Conservation (phyloP, 1,140 invertebrate species). For the Trachelipus rathkii region DNA sequence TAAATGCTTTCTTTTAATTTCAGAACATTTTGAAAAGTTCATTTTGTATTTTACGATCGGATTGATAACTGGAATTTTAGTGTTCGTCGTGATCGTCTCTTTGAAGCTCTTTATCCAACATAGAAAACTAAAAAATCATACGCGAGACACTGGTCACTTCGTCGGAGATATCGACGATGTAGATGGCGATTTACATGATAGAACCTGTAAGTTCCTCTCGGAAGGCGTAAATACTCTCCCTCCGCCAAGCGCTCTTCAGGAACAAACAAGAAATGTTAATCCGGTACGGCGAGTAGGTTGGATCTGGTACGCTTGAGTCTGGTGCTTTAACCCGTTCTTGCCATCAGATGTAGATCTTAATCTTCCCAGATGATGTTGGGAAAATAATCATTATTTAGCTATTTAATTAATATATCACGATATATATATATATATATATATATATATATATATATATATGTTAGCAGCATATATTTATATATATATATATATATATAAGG, state of each 20-base stretch:
- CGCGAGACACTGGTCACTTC: background rate
- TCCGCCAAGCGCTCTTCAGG: background rate
- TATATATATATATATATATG: no score
- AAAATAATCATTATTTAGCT: no score
- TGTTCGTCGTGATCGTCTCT: constrained; percentile 64
- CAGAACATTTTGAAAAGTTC: constrained; percentile 73
- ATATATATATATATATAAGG: no score
- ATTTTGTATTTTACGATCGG: constrained; percentile 71
- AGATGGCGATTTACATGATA: background rate
- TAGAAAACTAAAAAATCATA: background rate
- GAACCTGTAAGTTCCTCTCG: background rate
- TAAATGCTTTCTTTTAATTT: background rate
- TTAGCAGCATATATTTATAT: no score
- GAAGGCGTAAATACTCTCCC: background rate
- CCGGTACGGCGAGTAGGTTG: background rate
- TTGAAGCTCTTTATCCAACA: constrained; percentile 55
- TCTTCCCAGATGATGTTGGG: no score
- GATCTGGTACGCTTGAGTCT: no score
- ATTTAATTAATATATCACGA: no score
- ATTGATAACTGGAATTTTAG: constrained; percentile 62
- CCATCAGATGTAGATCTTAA: no score
- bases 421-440: no score
- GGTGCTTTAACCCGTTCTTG: no score
- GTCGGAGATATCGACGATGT: constrained; percentile 1
- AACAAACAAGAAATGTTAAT: background rate